phyloP scores from a whole-genome alignment of 1,140 invertebrate genomes.

The Papilio helenus region DNA sequence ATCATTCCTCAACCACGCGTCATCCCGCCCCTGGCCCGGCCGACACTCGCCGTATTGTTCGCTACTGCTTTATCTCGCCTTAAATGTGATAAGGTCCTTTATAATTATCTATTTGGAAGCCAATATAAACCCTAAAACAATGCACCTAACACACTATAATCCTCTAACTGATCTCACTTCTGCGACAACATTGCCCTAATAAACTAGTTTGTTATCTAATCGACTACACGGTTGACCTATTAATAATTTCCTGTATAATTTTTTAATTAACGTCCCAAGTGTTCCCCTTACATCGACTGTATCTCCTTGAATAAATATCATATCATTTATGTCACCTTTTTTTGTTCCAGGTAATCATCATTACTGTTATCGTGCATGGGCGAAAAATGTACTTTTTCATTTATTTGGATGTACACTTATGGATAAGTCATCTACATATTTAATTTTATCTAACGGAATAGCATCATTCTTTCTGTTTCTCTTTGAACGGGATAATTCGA shows the following conservation, averaged over 20 bases:
- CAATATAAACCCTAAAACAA: conserved; percentile 63
- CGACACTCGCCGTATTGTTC: conserved; percentile 69
- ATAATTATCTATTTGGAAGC: conserved; percentile 47
- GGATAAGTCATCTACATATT: not conserved
- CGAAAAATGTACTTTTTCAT: conserved; percentile 16
- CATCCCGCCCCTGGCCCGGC: conserved; percentile 67
- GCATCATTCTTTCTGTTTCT: not conserved
- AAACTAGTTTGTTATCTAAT: conserved; percentile 81
- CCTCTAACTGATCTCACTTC: conserved; percentile 41
- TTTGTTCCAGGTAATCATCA: conserved; percentile 74
- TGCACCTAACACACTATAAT: conserved; percentile 46
- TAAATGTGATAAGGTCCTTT: conserved; percentile 59
- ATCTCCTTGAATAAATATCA: conserved; percentile 27
- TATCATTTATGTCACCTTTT: conserved; percentile 51
- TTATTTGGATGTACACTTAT: not conserved
- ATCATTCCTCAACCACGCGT: conserved; percentile 79
- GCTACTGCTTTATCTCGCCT: conserved; percentile 74
- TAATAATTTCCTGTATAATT: conserved; percentile 79
- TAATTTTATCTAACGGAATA: not conserved
- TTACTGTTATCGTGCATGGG: conserved; percentile 19
- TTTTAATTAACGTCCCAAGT: conserved; percentile 76
- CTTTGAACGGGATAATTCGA: not conserved
- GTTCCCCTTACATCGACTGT: conserved; percentile 21
- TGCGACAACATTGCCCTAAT: conserved; percentile 65
- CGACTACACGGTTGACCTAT: conserved; percentile 73